phyloP scores from a whole-genome alignment of 2,888 invertebrate genomes.

The Oligia strigilis region DNA sequence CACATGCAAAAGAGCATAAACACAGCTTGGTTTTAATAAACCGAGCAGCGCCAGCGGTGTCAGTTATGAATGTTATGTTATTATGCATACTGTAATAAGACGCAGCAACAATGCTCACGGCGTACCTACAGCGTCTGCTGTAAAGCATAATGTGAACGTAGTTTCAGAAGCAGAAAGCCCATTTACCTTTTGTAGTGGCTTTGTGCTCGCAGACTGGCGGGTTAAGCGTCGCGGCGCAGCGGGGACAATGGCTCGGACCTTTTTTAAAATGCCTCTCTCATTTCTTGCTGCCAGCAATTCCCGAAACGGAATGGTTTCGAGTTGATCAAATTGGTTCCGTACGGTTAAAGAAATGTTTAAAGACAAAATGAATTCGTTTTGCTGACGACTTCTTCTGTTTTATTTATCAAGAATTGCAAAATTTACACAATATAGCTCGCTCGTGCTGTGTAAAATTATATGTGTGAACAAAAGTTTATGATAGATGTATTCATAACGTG shows the following conservation, averaged over 20 bases:
- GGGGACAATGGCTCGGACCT: slow-evolving; percentile 82
- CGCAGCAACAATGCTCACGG: slow-evolving; percentile 75
- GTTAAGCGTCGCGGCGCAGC: slow-evolving; percentile 82
- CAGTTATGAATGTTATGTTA: slow-evolving; percentile 83
- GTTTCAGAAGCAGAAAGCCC: slow-evolving; percentile 84
- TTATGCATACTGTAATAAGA: slow-evolving; percentile 82
- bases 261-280: slow-evolving; percentile 82
- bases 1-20: slow-evolving; percentile 78
- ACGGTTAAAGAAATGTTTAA: slow-evolving; percentile 68
- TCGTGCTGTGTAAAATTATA: slow-evolving; percentile 49
- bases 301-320: slow-evolving; percentile 77
- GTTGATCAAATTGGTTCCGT: slow-evolving; percentile 75
- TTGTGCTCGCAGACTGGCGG: slow-evolving; percentile 82
- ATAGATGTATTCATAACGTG: slow-evolving; percentile 51
- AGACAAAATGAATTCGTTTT: slow-evolving; percentile 62
- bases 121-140: slow-evolving; percentile 73
- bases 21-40: slow-evolving; percentile 80
- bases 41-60: slow-evolving; percentile 75
- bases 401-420: slow-evolving; percentile 46
- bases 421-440: slow-evolving; percentile 38
- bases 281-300: slow-evolving; percentile 76
- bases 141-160: slow-evolving; percentile 81
- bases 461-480: slow-evolving; percentile 56
- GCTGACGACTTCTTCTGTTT: slow-evolving; percentile 46
- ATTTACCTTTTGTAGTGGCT: slow-evolving; percentile 87